phyloP scores from a whole-genome alignment of 2,888 invertebrate species.

The Tinea pellionella region DNA sequence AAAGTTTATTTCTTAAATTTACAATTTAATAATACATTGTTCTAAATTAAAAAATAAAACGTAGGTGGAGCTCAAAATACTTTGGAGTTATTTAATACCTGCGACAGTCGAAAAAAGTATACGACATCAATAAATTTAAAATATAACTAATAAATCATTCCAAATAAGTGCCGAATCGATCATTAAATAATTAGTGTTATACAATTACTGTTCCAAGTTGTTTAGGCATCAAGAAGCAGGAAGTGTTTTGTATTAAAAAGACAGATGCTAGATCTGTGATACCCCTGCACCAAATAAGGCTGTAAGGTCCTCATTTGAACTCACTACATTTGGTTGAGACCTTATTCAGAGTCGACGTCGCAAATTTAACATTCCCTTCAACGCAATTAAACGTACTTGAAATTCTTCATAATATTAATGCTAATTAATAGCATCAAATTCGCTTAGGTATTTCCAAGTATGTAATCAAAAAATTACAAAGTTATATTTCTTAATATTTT shows the following conservation, averaged over 20 bases:
- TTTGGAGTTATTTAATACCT: too few species aligned
- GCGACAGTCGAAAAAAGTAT: too few species aligned
- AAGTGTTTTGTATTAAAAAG: constrained; percentile 23
- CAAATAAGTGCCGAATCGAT: too few species aligned
- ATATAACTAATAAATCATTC: too few species aligned
- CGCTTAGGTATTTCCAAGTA: not conserved
- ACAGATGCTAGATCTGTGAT: constrained; percentile 35
- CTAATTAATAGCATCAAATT: not conserved
- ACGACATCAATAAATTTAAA: too few species aligned
- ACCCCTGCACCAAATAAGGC: constrained; percentile 22
- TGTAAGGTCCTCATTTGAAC: not conserved
- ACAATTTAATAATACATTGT: too few species aligned
- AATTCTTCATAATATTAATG: not conserved
- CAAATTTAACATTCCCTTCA: not conserved
- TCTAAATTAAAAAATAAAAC: too few species aligned
- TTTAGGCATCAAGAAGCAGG: constrained; percentile 23
- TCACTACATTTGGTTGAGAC: not conserved
- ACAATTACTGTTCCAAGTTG: not conserved
- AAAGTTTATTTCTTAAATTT: too few species aligned
- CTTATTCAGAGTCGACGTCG: not conserved
- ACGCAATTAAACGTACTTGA: constrained; percentile 9
- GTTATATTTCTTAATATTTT: not conserved
- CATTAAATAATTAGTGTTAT: too few species aligned
- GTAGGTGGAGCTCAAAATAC: too few species aligned
- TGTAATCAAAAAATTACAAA: not conserved